Conservation (phyloP, 2,888 invertebrate genomes). For the Lepidocyrtoides sp. region DNA sequence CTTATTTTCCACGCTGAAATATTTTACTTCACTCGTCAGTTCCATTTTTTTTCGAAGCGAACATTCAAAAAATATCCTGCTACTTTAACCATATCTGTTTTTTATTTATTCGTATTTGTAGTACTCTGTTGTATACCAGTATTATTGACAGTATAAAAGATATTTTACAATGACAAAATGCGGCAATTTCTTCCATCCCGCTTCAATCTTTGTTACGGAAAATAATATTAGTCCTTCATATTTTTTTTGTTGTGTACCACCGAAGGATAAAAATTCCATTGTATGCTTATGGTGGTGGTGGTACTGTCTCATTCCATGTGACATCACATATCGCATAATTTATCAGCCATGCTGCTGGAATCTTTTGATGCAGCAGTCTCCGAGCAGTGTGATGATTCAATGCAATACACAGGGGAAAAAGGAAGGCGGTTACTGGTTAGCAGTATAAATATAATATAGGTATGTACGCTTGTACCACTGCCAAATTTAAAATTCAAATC, state of each 20-base stretch:
- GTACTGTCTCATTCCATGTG: not conserved
- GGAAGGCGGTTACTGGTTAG: not conserved
- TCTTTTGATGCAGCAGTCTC: not conserved
- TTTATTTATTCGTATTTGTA: not conserved
- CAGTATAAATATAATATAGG: no score
- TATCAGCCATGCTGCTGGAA: not conserved
- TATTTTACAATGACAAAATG: not conserved
- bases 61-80: not conserved
- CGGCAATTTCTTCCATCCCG: not conserved
- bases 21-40: no score
- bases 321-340: not conserved
- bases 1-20: no score
- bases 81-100: not conserved
- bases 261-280: not conserved
- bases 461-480: not conserved
- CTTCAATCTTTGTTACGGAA: not conserved
- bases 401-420: not conserved
- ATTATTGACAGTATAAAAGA: not conserved
- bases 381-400: not conserved
- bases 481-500: conserved; percentile 20
- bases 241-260: not conserved
- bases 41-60: no score
- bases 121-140: no score
- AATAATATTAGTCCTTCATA: not conserved
- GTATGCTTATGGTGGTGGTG: no score